Base-by-base conservation (phyloP, 2,888 invertebrate species). In the Polyommatus iphigenia region DNA sequence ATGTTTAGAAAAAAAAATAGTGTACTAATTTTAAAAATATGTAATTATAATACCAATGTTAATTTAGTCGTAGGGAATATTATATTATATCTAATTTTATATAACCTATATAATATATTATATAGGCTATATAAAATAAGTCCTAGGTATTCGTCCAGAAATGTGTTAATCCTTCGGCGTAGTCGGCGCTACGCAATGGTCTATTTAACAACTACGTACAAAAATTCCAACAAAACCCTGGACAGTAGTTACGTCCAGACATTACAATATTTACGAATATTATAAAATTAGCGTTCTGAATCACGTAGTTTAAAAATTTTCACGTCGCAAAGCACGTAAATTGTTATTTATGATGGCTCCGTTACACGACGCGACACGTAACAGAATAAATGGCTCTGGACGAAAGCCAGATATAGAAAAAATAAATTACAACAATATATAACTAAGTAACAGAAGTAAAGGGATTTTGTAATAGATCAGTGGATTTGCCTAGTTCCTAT, bases 271-370 rank as follows among this genome's bases (percentile, higher is more conserved):
- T 20, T 50, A 54, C 50, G 75, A 75, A 75, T 54, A 46, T 54
- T 29, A 29, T 18, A 50, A 75, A 54, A 75, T 73, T 54, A 75
- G 50, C 24, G 7, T 29, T 29, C 29, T 75, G 75, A 75, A 75
- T 75, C 75, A 75, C 75, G 75, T 50, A 75, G 24, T 75, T 75
- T 75, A 50, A 50, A 75, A 54, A 75, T 54, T 75, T 46, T 24
- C 54, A 29, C 29, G 75, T 75, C 18, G 8, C 46, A 67, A 15
- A 67, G 29, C 50, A 50, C 73, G 72, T 72, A 41, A 72, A 72
- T 72, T 41, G 29, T 54, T 46, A 50, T 75, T 75, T 75, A 75
- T 75, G 75, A 75, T 50, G 24, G 67, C 67, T 67, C 67, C 50
- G 75, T 50, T 50, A 29, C 75, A 72, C 50, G 75, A 29, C 18